Conservation (phyloP, 2,797 vertebrate species). For the Clamator glandarius region DNA sequence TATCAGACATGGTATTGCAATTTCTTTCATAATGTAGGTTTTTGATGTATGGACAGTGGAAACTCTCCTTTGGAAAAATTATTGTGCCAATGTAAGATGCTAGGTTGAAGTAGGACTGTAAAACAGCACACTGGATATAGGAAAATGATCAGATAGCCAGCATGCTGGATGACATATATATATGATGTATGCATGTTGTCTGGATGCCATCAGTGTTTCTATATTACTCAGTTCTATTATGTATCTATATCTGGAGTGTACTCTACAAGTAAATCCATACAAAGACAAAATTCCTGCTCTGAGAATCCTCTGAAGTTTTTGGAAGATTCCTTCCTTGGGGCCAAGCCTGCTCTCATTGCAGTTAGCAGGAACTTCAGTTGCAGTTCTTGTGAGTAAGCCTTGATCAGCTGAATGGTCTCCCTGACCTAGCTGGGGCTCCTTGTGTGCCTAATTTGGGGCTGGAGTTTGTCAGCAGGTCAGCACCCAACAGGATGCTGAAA, state of each 20-base stretch:
- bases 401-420: not conserved
- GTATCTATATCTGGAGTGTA: not conserved
- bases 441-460: not conserved
- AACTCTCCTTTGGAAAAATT: not conserved
- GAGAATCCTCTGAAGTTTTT: not conserved
- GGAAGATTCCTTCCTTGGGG: not conserved
- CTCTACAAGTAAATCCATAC: not conserved
- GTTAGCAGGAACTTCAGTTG: not conserved
- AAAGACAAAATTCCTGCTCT: not conserved
- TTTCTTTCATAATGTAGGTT: not conserved
- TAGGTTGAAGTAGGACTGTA: not conserved
- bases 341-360: not conserved
- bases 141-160: not conserved
- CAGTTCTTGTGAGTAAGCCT: not conserved
- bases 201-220: not conserved
- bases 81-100: fast-evolving
- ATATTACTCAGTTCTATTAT: not conserved
- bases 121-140: fast-evolving
- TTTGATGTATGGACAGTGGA: not conserved
- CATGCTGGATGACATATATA: not conserved
- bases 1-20: not conserved
- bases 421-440: not conserved
- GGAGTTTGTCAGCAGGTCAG: not conserved
- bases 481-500: not conserved
- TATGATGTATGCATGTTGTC: not conserved